Conservation (phyloP, 1,140 invertebrate species). For the Lamellibrachia luymesi region DNA sequence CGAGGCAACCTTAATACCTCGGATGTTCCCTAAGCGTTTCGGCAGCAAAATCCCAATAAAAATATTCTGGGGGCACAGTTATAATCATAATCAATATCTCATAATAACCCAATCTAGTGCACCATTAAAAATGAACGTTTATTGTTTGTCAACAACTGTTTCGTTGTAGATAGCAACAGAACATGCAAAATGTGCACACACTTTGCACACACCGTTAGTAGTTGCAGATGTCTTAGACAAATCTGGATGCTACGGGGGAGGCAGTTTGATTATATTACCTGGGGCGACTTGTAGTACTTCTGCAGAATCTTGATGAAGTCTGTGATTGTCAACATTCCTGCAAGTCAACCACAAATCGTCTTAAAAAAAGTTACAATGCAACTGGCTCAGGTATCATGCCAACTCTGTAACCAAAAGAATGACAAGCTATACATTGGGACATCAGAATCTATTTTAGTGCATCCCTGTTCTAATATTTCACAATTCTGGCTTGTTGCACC, state of each 20-base stretch:
- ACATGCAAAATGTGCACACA: not conserved
- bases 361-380: not conserved
- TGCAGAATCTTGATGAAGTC: conserved; percentile 99
- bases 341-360: conserved; percentile 21
- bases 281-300: conserved; percentile 88
- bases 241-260: not conserved
- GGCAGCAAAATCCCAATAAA: too few relatives aligned
- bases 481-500: too few relatives aligned
- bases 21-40: too few relatives aligned
- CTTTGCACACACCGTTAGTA: not conserved
- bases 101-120: too few relatives aligned
- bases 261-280: conserved; percentile 59
- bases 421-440: too few relatives aligned
- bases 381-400: too few relatives aligned
- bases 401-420: too few relatives aligned
- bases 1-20: too few relatives aligned
- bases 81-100: not conserved
- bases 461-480: too few relatives aligned
- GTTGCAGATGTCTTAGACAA: not conserved
- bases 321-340: conserved; percentile 96
- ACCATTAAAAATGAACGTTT: not conserved
- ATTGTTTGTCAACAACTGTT: not conserved
- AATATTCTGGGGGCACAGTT: too few relatives aligned
- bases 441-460: too few relatives aligned
- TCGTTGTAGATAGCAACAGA: not conserved